These are phyloP conservation scores for pig (Sus scrofa) DNA, from an alignment of 2,113 vertebrate genomes.

Conservation along the genomic window T2T-Sscrofa CM000817.6:43643501-43644000, in stretches of 20 bases:
- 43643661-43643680: neutral
- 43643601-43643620: neutral
- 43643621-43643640: neutral
- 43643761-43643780: neutral
- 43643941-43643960: neutral
- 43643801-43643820: neutral
- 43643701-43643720: neutral
- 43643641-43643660: neutral
- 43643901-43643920: neutral
- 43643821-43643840: neutral
- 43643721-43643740: neutral
- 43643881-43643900: neutral
- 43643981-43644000: neutral
- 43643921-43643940: neutral
- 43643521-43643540: neutral
- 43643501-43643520: neutral
- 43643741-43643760: neutral
- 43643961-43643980: neutral
- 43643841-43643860: neutral
- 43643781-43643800: neutral
- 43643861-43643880: neutral
- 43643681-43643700: neutral
- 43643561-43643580: neutral
- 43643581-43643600: neutral
- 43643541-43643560: neutral